Conservation (phyloP, 1,140 invertebrate genomes). For the Drosophila funebris region DNA sequence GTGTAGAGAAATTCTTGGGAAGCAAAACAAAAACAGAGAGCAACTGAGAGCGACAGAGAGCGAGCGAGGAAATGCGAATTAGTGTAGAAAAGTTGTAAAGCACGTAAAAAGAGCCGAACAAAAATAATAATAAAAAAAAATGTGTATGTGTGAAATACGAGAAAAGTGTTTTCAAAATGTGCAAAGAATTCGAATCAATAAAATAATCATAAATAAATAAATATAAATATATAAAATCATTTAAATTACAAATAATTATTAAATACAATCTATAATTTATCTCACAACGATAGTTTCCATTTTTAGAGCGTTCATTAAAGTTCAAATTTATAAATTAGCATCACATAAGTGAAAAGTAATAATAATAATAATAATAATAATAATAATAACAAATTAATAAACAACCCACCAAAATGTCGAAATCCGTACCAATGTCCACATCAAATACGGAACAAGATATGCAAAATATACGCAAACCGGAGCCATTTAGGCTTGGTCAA, state of each 20-base stretch:
- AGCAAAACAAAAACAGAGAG: conserved; percentile 44
- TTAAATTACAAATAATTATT: neutral
- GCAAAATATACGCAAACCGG: conserved; percentile 56
- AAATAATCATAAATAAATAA: neutral
- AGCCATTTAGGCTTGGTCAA: conserved; percentile 73
- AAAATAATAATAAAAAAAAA: conserved; percentile 12
- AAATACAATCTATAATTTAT: neutral
- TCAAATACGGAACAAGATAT: conserved; percentile 68
- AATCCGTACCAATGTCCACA: conserved; percentile 64
- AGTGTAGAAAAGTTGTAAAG: conserved; percentile 42
- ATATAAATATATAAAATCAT: too few species aligned
- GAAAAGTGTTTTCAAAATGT: neutral
- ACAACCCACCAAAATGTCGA: conserved; percentile 72
- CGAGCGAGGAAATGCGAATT: conserved; percentile 10
- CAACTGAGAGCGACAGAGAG: neutral
- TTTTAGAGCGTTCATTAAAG: conserved; percentile 4
- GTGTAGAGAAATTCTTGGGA: conserved; percentile 30
- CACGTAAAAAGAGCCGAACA: conserved; percentile 18
- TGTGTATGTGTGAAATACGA: conserved; percentile 2
- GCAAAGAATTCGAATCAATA: neutral
- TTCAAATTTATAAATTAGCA: conserved; percentile 17
- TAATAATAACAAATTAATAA: conserved; percentile 2
- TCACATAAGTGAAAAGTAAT: neutral
- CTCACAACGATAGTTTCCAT: too few species aligned
- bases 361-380: too few species aligned